These are phyloP conservation scores for Lepidurus arcticus DNA, from an alignment of 1,140 invertebrate genomes.

Conservation along the genomic window DNA sequence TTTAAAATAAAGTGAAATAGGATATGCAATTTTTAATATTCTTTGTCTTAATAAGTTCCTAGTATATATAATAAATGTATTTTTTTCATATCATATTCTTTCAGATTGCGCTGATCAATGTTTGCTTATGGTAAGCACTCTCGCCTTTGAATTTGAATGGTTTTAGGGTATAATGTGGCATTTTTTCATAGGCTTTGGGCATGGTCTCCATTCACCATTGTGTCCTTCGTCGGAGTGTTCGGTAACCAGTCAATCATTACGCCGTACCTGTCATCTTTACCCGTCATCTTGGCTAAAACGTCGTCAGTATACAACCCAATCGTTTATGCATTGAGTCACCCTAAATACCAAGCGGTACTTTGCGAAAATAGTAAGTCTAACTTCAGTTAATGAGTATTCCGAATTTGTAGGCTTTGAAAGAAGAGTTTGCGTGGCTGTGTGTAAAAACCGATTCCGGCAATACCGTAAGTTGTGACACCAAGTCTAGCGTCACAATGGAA, in stretches of 20 bases:
- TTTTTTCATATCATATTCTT: not conserved
- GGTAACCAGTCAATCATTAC: slow-evolving; percentile 43
- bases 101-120: slow-evolving; percentile 62
- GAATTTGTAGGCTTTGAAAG: not conserved
- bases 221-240: slow-evolving; percentile 71
- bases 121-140: slow-evolving; percentile 55
- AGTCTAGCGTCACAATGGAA: slow-evolving; percentile 9
- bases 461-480: not conserved
- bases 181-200: slow-evolving; percentile 61
- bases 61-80: not conserved
- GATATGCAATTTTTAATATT: not conserved
- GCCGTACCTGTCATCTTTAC: slow-evolving; percentile 37
- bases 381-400: not conserved
- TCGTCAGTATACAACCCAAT: slow-evolving; percentile 34
- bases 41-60: not conserved
- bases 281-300: slow-evolving; percentile 34
- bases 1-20: not conserved
- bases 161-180: slow-evolving; percentile 36
- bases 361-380: not conserved
- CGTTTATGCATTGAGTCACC: slow-evolving; percentile 35
- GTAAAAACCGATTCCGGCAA: not conserved
- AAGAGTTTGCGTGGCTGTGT: not conserved
- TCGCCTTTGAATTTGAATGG: slow-evolving; percentile 34
- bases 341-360: slow-evolving; percentile 34
- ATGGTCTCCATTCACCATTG: slow-evolving; percentile 73